Evolutionary conservation across 2,113 vertebrate species (phyloP), one percentile per base, ranked within the genome.

Genomic region (Genyomyrus donnyi): DNA sequence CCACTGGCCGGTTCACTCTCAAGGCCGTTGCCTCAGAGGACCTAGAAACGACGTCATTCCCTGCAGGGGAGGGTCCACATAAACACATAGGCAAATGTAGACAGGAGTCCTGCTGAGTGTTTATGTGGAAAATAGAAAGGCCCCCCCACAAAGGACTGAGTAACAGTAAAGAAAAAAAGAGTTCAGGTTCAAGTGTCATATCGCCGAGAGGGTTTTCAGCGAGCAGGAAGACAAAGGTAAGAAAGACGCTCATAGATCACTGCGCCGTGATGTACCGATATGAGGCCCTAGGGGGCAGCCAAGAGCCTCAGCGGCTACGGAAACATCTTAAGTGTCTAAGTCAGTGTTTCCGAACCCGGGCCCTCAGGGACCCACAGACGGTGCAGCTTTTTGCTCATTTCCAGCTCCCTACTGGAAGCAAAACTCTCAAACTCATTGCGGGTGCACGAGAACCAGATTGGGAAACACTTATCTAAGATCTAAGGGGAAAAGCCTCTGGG

Each of bases 1-100:
- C 91, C 49, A 95, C 96, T 0, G 92, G 89, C 53, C 91, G 93
- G n/a, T 93, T 95, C 27, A 93, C 86, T 10, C 92, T 84, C 85
- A 90, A 1, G 80, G 96, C 95, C 89, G 74, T 91, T 89, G 48
- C 70, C 10, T 89, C 88, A 9, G 50, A 5, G 4, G 94, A 94
- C 17, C 52, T 53, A 17, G 52, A 53, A 19, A 17, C 52, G 15
- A 53, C 52, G 52, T 19, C 52, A 53, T 53, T 53, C 52, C 52
- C 52, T 89, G 58, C 77, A 89, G 90, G 89, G 27, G 90, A 80
- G 91, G 49, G 92, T 6, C 27, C 42, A 39, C 56, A n/a, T 66
- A 21, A 27, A 89, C 11, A 31, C 35, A 66, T 0, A 39, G 13
- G 24, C 10, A 48, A 19, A 88, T 50, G 85, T 49, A 17, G 24